Base-by-base conservation (phyloP, 2,113 vertebrate genomes). In the Siniperca knerii region DNA sequence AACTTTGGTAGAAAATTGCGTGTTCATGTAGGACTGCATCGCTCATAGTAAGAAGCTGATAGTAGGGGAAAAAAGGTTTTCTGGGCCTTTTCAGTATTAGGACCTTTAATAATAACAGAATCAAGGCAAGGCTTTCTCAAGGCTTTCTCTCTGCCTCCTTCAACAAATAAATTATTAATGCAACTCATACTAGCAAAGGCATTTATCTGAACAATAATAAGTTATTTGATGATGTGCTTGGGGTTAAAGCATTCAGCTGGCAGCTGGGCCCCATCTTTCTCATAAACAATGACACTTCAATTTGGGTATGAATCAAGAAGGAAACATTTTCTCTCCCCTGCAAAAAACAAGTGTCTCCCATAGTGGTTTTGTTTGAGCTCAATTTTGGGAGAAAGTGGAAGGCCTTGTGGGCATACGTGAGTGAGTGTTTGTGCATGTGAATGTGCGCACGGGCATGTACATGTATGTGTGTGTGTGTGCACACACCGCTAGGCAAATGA, bases 401-500 rank as follows among this genome's bases (percentile, higher is more conserved):
- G 79, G 60, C 70, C 85, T 79, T 23, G 77, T 83, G 89, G 74
- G 86, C 79, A 76, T 75, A 61, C 52, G 61, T 55, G 75, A 70
- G 73, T 11, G 83, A 79, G 79, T 37, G 73, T 33, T 37, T 35
- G 78, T 76, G 64, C 29, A 1, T 35, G 78, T 78, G 64, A 21
- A 1, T 64, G 81, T 77, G 29, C 40, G 35, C 25, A 37, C 9
- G 3, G 6, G 58, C 55, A 65, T 54, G 77, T 61, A 66, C 9
- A 57, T 40, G 25, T 25, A n/a, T 25, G 78, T 29, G 40, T 37
- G 60, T n/a, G 57, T n/a, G 82, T 76, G 71, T 11, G 65, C 8
- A 33, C 35, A 13, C 58, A 66, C 67, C 70, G 57, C 84, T 90
- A 92, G 88, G 91, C 87, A 93, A 92, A 93, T 92, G 85, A 90